Conservation (phyloP, 2,113 vertebrate genomes). For the Ariopsis seemanni region DNA sequence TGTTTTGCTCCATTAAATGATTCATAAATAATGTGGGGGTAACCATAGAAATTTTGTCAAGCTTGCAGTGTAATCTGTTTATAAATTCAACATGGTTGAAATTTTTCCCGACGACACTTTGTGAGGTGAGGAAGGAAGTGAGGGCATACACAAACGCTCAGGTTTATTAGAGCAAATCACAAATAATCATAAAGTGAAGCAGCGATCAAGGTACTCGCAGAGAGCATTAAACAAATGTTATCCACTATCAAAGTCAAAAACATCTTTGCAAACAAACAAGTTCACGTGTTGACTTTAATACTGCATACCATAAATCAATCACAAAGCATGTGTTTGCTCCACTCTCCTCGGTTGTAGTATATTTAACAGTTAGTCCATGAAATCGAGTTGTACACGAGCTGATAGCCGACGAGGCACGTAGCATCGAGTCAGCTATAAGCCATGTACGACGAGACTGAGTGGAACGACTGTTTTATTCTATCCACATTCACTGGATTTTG, state of each 20-base stretch:
- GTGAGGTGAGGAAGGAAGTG: background rate
- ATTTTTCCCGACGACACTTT: background rate
- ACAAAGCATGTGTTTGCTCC: background rate
- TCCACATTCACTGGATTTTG: too few species aligned
- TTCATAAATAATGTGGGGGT: background rate
- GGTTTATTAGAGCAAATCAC: background rate
- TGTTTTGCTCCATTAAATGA: background rate
- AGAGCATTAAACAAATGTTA: background rate
- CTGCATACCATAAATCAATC: background rate
- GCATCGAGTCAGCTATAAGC: too few species aligned
- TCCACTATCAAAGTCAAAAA: background rate
- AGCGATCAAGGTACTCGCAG: background rate
- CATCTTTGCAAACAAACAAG: background rate
- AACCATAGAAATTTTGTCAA: background rate
- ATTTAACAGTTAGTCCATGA: background rate
- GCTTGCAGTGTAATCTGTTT: background rate
- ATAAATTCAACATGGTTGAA: background rate
- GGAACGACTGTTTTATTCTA: too few species aligned
- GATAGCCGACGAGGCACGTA: too few species aligned
- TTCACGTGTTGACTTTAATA: background rate
- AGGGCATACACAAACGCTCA: background rate
- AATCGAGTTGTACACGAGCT: too few species aligned
- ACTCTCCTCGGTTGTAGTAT: background rate
- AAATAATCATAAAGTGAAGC: background rate
- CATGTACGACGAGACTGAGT: too few species aligned